Evolutionary conservation across 2,113 vertebrate genomes (phyloP).

Genomic region (Toxotes chatareus): DNA sequence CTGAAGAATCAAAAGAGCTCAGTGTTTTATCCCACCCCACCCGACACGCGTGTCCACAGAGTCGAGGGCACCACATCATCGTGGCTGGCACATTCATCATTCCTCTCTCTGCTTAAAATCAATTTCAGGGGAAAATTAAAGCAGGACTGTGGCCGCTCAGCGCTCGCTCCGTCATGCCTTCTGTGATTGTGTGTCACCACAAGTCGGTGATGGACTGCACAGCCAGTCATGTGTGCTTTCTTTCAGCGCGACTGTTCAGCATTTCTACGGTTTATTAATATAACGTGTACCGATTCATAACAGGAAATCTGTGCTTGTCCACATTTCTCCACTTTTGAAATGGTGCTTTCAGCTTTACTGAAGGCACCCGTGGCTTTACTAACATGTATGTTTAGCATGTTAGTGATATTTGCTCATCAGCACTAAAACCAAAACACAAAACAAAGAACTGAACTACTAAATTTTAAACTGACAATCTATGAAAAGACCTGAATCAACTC

Average conservation of each 20-base stretch:
- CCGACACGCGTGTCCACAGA: neutral
- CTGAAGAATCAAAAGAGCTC: conserved; percentile 8
- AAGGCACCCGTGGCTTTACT: too few species aligned
- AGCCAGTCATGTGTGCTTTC: neutral
- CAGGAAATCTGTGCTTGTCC: neutral
- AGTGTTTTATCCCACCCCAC: conserved; percentile 11
- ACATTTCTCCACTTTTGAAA: too few species aligned
- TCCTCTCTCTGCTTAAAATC: conserved; percentile 36
- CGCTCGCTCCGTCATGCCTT: conserved; percentile 2
- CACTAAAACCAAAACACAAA: too few species aligned
- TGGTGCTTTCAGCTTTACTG: too few species aligned
- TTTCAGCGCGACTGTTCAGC: neutral
- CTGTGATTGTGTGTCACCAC: conserved; percentile 14
- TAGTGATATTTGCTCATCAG: too few species aligned
- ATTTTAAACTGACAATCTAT: neutral
- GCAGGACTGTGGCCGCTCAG: neutral
- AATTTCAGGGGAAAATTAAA: conserved; percentile 26
- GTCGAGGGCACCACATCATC: neutral
- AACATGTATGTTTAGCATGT: too few species aligned
- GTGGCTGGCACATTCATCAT: conserved; percentile 15
- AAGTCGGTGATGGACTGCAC: conserved; percentile 4
- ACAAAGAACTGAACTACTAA: neutral
- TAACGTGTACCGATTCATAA: neutral
- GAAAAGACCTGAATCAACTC: neutral
- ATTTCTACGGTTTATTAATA: conserved; percentile 4